phyloP scores from a whole-genome alignment of 2,888 invertebrate species.

The Tipula unca region DNA sequence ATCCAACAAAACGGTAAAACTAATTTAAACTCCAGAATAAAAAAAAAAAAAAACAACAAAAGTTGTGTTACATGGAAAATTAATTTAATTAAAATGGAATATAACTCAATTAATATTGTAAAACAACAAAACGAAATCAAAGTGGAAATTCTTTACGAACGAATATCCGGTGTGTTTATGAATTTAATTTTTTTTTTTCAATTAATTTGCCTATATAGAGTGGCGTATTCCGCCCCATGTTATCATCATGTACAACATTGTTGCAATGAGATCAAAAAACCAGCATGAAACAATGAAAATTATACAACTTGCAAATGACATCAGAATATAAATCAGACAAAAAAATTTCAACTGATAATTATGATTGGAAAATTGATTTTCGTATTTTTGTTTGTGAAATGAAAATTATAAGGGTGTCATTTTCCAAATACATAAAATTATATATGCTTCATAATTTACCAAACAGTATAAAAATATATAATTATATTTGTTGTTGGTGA shows the following conservation, averaged over 20 bases:
- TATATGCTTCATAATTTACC: background rate
- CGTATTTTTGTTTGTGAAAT: background rate
- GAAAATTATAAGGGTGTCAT: background rate
- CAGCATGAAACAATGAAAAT: conserved; percentile 8
- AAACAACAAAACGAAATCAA: background rate
- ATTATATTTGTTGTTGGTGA: background rate
- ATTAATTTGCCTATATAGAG: background rate
- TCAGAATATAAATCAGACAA: background rate
- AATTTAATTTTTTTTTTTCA: too few species aligned
- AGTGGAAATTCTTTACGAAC: background rate
- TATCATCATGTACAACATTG: background rate
- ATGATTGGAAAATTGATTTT: background rate
- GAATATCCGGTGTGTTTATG: background rate
- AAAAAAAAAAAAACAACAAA: background rate
- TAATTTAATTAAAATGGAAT: background rate
- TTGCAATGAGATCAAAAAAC: background rate
- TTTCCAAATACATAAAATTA: background rate
- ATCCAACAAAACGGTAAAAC: background rate
- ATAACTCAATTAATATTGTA: background rate
- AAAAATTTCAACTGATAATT: background rate
- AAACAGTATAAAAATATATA: background rate
- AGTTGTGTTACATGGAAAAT: background rate
- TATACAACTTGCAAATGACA: background rate
- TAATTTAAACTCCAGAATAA: background rate
- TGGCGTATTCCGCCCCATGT: background rate